Percentiles rank a stretch among this genome's conserved stretches.
These are phyloP conservation scores for Sebastes melanostomus DNA, from an alignment of 2,797 vertebrate species.

Conservation along the genomic window DNA sequence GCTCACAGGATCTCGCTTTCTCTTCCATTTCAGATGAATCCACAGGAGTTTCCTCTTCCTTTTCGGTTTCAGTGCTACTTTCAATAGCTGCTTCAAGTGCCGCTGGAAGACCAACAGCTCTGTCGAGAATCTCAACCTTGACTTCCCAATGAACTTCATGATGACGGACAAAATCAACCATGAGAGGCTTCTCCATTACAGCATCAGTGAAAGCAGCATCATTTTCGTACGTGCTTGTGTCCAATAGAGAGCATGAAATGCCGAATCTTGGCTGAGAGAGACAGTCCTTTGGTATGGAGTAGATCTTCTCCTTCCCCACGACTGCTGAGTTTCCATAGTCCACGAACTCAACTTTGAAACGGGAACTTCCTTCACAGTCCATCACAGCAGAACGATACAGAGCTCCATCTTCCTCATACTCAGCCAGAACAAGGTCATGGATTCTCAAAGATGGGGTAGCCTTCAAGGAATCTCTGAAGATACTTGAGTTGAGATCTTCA, in stretches of 20 bases:
- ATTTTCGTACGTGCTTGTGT: slow-evolving; percentile 52
- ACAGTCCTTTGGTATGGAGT: slow-evolving; percentile 72
- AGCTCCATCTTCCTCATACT: slow-evolving; percentile 76
- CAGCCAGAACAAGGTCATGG: slow-evolving; percentile 81
- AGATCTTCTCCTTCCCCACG: slow-evolving; percentile 78
- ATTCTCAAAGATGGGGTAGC: slow-evolving; percentile 45
- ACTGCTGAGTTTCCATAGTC: slow-evolving; percentile 88
- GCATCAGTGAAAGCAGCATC: slow-evolving; percentile 70
- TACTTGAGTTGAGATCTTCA: slow-evolving; percentile 76
- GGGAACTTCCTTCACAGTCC: slow-evolving; percentile 41
- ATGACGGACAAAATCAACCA: slow-evolving; percentile 83
- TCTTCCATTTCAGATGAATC: neutral
- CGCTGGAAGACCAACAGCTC: slow-evolving; percentile 12
- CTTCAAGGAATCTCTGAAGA: slow-evolving; percentile 41
- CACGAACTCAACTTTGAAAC: slow-evolving; percentile 86
- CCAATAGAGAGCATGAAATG: slow-evolving; percentile 81
- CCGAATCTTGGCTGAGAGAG: slow-evolving; percentile 82
- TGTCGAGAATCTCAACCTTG: slow-evolving; percentile 70
- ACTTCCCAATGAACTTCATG: slow-evolving; percentile 82
- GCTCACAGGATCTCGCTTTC: neutral
- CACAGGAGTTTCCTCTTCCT: neutral
- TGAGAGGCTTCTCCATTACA: slow-evolving; percentile 74
- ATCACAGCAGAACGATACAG: slow-evolving; percentile 86
- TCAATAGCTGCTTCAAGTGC: neutral
- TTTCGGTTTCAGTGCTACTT: neutral